Evolutionary conservation across 2,113 vertebrate genomes (phyloP).

Genomic region (Eulemur rufifrons): DNA sequence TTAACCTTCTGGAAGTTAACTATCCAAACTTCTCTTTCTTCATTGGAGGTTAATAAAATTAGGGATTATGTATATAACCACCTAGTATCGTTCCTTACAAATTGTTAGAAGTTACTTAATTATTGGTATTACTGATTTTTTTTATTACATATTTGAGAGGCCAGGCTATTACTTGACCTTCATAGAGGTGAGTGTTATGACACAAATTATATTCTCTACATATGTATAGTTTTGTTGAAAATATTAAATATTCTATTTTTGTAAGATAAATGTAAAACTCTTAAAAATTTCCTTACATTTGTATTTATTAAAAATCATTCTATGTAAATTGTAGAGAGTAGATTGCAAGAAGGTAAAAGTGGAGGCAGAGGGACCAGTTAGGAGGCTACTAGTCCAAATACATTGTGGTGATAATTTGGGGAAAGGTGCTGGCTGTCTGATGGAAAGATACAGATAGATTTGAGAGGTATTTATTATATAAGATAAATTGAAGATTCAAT

Average conservation of each 20-base stretch:
- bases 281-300: not conserved
- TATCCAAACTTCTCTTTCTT: not conserved
- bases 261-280: not conserved
- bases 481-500: not conserved
- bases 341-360: not conserved
- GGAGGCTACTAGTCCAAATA: not conserved
- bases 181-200: not conserved
- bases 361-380: not conserved
- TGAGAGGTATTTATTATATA: not conserved
- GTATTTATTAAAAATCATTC: not conserved
- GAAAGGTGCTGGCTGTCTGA: not conserved
- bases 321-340: not conserved
- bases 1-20: constrained; percentile 11
- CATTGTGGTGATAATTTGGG: not conserved
- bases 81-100: not conserved
- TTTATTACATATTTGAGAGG: not conserved
- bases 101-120: not conserved
- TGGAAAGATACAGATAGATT: not conserved
- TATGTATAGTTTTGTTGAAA: not conserved
- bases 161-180: not conserved
- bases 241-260: not conserved
- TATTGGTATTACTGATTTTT: not conserved
- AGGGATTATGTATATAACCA: not conserved
- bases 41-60: not conserved
- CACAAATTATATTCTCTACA: not conserved